Conservation (phyloP, 1,140 invertebrate genomes). For the Marisa cornuarietis region DNA sequence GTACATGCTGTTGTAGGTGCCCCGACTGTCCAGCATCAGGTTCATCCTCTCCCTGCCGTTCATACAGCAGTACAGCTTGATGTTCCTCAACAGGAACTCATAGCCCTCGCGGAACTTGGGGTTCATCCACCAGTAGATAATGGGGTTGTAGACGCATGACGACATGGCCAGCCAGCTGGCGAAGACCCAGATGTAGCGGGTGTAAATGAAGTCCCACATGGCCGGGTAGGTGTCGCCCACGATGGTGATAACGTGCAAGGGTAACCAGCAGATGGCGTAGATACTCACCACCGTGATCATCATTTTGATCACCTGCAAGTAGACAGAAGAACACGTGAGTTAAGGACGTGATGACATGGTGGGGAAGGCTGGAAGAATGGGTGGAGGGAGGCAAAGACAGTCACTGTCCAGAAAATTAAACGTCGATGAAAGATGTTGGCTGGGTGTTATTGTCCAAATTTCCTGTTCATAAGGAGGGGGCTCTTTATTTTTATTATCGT, state of each 20-base stretch:
- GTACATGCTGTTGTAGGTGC: not conserved
- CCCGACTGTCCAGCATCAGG: slow-evolving; percentile 11
- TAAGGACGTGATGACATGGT: not conserved
- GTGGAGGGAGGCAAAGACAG: slow-evolving; percentile 15
- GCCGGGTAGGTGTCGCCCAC: slow-evolving; percentile 54
- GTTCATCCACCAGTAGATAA: slow-evolving; percentile 94
- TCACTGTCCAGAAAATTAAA: not conserved
- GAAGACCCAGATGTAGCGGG: slow-evolving; percentile 37
- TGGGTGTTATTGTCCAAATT: too few species aligned
- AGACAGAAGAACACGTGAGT: not conserved
- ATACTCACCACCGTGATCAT: slow-evolving; percentile 87
- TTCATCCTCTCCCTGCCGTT: slow-evolving; percentile 4
- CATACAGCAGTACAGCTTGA: slow-evolving; percentile 16
- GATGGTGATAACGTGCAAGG: slow-evolving; percentile 75
- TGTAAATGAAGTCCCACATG: slow-evolving; percentile 64
- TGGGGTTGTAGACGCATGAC: slow-evolving; percentile 88
- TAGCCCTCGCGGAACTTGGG: slow-evolving; percentile 74
- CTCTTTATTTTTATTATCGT: too few species aligned
- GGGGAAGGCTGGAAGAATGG: not conserved
- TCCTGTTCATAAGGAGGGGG: too few species aligned
- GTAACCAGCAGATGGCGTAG: slow-evolving; percentile 86
- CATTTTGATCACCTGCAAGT: slow-evolving; percentile 84
- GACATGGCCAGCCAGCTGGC: slow-evolving; percentile 88
- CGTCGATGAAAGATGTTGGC: too few species aligned
- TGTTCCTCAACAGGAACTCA: slow-evolving; percentile 23